These are phyloP conservation scores for Lasiommata megera DNA, from an alignment of 2,888 invertebrate genomes.

Conservation along the genomic window DNA sequence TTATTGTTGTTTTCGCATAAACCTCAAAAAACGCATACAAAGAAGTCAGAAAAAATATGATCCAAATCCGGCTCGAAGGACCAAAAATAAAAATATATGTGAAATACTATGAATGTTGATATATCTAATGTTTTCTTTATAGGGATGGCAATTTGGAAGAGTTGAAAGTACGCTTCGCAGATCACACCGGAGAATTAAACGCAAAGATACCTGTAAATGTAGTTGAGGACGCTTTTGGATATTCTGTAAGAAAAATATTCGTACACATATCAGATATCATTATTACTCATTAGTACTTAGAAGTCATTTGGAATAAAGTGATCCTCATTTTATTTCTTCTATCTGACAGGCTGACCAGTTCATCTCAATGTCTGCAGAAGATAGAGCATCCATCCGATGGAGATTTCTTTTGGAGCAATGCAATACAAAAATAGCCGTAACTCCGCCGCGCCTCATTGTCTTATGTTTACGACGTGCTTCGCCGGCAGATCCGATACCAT, in stretches of 20 bases:
- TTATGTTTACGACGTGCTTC: constrained; percentile 57
- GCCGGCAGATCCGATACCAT: constrained; percentile 66
- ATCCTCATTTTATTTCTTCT: neutral
- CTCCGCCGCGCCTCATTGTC: constrained; percentile 59
- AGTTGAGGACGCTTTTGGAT: constrained; percentile 82
- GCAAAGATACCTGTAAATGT: constrained; percentile 81
- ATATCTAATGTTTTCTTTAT: constrained; percentile 1
- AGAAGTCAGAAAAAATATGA: neutral
- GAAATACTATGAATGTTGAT: neutral
- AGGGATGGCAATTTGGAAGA: constrained; percentile 65
- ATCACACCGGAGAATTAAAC: constrained; percentile 85
- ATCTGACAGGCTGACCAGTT: constrained; percentile 77
- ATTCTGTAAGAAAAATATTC: constrained; percentile 73
- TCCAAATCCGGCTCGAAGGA: neutral
- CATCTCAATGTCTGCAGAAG: constrained; percentile 68
- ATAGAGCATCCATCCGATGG: constrained; percentile 83
- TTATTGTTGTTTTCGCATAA: neutral
- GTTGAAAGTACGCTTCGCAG: constrained; percentile 83
- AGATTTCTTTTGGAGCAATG: constrained; percentile 84
- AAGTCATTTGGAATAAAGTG: neutral
- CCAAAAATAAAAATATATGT: neutral
- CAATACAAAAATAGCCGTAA: constrained; percentile 74
- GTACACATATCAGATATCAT: too few relatives aligned
- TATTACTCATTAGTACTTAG: neutral
- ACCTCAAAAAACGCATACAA: neutral